Evolutionary conservation across 2,888 invertebrate species (phyloP).

Genomic region (Rhagium mordax): DNA sequence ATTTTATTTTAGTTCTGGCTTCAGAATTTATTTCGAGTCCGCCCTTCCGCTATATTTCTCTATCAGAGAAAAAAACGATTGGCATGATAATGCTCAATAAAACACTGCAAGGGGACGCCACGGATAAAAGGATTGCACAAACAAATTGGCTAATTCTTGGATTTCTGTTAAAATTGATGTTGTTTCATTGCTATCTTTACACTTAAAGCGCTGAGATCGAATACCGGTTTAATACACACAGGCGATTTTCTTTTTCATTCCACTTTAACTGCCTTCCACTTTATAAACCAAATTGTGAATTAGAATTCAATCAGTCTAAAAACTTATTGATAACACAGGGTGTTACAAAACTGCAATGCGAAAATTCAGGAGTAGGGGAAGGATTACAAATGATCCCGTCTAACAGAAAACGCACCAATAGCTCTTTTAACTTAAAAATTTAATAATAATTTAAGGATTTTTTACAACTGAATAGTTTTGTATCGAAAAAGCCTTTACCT

Average conservation of each 20-base stretch:
- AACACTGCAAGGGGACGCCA: slow-evolving; percentile 57
- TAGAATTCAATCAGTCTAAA: no score
- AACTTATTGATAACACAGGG: no score
- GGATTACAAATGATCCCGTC: no score
- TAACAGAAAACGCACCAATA: no score
- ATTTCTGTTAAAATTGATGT: slow-evolving; percentile 63
- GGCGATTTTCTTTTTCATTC: slow-evolving; percentile 46
- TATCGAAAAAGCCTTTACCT: no score
- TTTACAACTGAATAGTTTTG: no score
- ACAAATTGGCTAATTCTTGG: slow-evolving; percentile 66
- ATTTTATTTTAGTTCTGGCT: slow-evolving; percentile 64
- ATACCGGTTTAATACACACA: slow-evolving; percentile 39
- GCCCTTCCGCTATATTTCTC: slow-evolving; percentile 66
- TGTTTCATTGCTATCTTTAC: slow-evolving; percentile 55
- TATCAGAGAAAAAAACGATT: slow-evolving; percentile 61
- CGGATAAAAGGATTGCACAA: slow-evolving; percentile 63
- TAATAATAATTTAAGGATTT: no score
- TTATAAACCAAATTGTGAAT: slow-evolving; percentile 48
- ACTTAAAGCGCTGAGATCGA: slow-evolving; percentile 51
- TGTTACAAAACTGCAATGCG: no score
- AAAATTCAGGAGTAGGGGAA: no score
- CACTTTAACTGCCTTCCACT: slow-evolving; percentile 50
- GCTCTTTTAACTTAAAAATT: no score
- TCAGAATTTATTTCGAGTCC: slow-evolving; percentile 63
- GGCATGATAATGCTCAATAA: slow-evolving; percentile 67